A percentile compares a stretch with the other conserved stretches of the same genome.
Conservation (phyloP, 2,888 invertebrate genomes). For the Cryptocephalus primarius region DNA sequence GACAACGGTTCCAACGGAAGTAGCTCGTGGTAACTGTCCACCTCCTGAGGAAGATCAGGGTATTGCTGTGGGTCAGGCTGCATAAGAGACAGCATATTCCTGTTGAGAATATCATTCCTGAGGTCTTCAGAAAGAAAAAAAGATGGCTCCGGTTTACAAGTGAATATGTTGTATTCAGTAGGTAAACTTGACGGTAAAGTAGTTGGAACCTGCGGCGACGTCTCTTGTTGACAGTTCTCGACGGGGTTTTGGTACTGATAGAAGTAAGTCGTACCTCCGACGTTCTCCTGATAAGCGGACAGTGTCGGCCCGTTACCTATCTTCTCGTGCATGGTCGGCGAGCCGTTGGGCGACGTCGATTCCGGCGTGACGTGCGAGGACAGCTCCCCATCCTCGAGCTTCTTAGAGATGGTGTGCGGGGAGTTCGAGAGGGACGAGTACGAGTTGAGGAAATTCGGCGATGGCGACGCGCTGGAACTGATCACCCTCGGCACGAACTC, state of each 20-base stretch:
- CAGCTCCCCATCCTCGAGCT: slow-evolving; percentile 19
- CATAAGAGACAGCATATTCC: slow-evolving; percentile 61
- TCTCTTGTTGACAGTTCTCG: slow-evolving; percentile 21
- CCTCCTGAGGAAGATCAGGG: slow-evolving; percentile 62
- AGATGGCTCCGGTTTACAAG: slow-evolving; percentile 42
- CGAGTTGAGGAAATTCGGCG: slow-evolving; percentile 36
- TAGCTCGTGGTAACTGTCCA: slow-evolving; percentile 84
- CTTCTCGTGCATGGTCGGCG: slow-evolving; percentile 33
- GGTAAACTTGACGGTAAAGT: slow-evolving; percentile 13
- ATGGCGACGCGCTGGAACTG: slow-evolving; percentile 20
- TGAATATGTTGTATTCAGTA: slow-evolving; percentile 50
- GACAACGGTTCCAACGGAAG: slow-evolving; percentile 68
- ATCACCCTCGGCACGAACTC: slow-evolving; percentile 22
- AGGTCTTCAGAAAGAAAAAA: slow-evolving; percentile 83
- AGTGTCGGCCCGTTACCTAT: slow-evolving; percentile 25
- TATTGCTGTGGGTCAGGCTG: slow-evolving; percentile 59
- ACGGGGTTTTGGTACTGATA: slow-evolving; percentile 41
- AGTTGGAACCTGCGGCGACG: neutral
- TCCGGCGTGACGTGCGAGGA: slow-evolving; percentile 16
- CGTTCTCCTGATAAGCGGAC: slow-evolving; percentile 61
- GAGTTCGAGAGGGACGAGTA: slow-evolving; percentile 27
- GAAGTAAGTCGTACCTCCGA: slow-evolving; percentile 92
- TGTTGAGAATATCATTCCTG: slow-evolving; percentile 63
- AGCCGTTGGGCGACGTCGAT: slow-evolving; percentile 28
- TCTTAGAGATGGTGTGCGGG: slow-evolving; percentile 20